Percentiles rank a stretch among this genome's conserved stretches.
These are phyloP conservation scores for Hesperophylax magnus DNA, from an alignment of 1,140 invertebrate species.

Conservation along the genomic window DNA sequence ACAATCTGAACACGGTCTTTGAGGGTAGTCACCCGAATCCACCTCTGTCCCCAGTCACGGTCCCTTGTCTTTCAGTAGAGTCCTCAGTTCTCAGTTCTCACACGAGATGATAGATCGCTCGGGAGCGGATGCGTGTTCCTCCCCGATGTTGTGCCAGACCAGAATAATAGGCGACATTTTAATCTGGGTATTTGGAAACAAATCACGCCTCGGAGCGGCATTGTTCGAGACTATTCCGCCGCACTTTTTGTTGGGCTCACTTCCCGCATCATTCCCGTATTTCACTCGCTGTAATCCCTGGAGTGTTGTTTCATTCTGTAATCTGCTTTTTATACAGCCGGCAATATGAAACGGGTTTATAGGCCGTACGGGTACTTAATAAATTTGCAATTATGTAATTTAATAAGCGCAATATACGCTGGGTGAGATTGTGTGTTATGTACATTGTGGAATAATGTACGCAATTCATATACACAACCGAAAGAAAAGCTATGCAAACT, in stretches of 20 bases:
- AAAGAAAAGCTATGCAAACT: no score
- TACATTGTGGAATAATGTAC: no score
- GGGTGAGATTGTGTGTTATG: no score
- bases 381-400: constrained; percentile 22
- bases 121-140: constrained; percentile 38
- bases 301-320: constrained; percentile 35
- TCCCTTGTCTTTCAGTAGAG: not conserved
- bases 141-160: constrained; percentile 17
- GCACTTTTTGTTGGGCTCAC: constrained; percentile 18
- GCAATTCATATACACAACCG: no score
- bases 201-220: constrained; percentile 48
- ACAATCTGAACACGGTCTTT: no score
- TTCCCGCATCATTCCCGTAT: constrained; percentile 22
- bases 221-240: constrained; percentile 44
- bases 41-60: not conserved
- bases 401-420: no score
- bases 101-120: constrained; percentile 45
- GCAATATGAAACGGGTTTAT: constrained; percentile 15
- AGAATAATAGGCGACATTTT: constrained; percentile 44
- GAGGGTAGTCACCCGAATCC: not conserved
- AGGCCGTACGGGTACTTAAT: not conserved
- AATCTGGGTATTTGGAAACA: constrained; percentile 53
- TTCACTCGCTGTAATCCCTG: constrained; percentile 25
- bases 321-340: constrained; percentile 25
- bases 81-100: not conserved